Evolutionary conservation across 2,113 vertebrate genomes (phyloP).

Genomic region (Otocyon megalotis): DNA sequence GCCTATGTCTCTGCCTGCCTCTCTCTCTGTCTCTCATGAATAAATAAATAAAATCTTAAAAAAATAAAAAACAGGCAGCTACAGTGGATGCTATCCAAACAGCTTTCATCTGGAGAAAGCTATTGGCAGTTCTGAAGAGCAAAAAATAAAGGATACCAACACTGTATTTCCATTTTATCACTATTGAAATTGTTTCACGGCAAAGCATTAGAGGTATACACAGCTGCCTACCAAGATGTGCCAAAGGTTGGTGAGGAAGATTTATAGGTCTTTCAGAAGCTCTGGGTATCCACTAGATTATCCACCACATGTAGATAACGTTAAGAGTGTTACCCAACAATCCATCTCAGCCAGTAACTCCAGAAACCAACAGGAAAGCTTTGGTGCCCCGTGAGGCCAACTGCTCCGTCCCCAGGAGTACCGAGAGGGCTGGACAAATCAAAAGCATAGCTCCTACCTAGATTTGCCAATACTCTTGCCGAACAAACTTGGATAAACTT

Average conservation of each 20-base stretch:
- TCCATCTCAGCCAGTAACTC: neutral
- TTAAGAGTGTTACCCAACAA: constrained; percentile 83
- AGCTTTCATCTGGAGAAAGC: constrained; percentile 92
- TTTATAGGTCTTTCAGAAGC: constrained; percentile 93
- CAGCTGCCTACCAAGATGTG: constrained; percentile 91
- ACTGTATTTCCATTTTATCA: constrained; percentile 94
- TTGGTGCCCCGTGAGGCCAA: neutral
- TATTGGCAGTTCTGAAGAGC: constrained; percentile 93
- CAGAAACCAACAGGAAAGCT: neutral
- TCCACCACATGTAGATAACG: constrained; percentile 91
- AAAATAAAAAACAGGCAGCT: constrained; percentile 86
- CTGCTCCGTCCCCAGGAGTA: neutral
- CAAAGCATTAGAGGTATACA: constrained; percentile 93
- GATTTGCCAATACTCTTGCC: neutral
- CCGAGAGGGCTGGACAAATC: neutral
- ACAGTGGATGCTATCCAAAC: constrained; percentile 92
- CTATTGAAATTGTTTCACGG: constrained; percentile 94
- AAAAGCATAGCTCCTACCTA: neutral
- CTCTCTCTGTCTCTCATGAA: too few species aligned
- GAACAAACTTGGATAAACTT: neutral
- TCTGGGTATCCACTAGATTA: constrained; percentile 90
- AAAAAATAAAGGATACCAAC: constrained; percentile 95
- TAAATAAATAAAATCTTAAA: too few species aligned
- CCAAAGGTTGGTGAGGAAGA: constrained; percentile 93
- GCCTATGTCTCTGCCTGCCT: too few species aligned